phyloP scores from a whole-genome alignment of 2,797 vertebrate species.

The Sus cebifrons region DNA sequence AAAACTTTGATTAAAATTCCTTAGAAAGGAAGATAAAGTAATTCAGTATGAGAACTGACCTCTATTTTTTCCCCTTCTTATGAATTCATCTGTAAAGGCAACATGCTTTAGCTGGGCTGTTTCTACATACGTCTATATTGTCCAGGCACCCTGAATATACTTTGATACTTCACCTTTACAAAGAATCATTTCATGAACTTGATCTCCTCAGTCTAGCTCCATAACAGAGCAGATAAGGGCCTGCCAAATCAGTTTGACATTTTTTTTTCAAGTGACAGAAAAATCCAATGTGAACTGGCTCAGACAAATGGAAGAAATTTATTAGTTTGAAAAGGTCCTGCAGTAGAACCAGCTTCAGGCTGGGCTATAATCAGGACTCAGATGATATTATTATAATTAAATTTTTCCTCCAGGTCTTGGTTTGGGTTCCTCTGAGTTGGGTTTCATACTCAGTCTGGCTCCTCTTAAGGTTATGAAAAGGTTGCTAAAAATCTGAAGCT shows the following conservation, averaged over 20 bases:
- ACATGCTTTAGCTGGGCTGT: not conserved
- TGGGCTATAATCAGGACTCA: not conserved
- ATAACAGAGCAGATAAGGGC: not conserved
- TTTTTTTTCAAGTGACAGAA: not conserved
- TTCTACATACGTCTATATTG: not conserved
- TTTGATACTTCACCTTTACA: not conserved
- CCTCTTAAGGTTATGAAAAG: not conserved
- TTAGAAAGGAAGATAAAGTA: conserved; percentile 54
- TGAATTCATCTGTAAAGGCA: not conserved
- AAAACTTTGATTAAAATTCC: conserved; percentile 58
- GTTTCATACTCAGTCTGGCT: not conserved
- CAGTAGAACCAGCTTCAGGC: not conserved
- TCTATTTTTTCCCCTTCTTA: not conserved
- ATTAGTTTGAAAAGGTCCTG: not conserved
- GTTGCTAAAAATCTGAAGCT: not conserved
- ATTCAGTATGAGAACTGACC: not conserved
- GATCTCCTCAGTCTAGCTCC: not conserved
- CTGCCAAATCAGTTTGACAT: not conserved
- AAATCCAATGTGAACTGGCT: not conserved
- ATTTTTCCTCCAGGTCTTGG: conserved; percentile 18
- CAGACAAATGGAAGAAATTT: not conserved
- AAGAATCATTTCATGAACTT: conserved; percentile 21
- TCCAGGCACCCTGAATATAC: not conserved
- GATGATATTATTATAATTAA: not conserved
- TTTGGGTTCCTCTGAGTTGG: conserved; percentile 5